Evolutionary conservation across 2,797 vertebrate species (phyloP), one percentile per base, ranked within the genome.

Genomic region (Spea hammondii): DNA sequence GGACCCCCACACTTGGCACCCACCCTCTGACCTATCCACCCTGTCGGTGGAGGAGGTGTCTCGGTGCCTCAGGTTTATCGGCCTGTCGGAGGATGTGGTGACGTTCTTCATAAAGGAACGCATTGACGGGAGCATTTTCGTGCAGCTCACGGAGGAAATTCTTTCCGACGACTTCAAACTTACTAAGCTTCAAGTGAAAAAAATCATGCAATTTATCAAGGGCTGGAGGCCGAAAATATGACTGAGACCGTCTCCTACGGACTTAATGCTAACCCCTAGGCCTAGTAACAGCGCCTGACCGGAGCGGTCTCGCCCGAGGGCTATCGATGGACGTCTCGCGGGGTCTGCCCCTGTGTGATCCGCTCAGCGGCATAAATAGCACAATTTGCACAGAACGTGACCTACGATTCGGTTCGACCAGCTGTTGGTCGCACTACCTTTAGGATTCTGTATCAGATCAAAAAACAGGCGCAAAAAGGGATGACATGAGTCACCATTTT

Each of bases 171-270:
- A 99, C 86, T 99, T 99, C 88, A 95, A 84, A 82, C 94, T 99
- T 88, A 97, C 96, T 87, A 96, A 97, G 84, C 95, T 99, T 67
- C 97, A 99, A 83, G 96, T 98, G 85, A 99, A 97, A 88, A 99
- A 99, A 92, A 97, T 98, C 92, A 95, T 96, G 89, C 97, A 99
- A 90, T 99, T 99, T 87, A 98, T 99, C 88, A 97, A 98, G 87
- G 97, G 97, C 83, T 99, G 97, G 97, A 91, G 97, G 85, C 97
- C 97, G 86, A 99, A 99, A 85, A 97, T 99, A 83, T 95, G 44
- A 44, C 7, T 17, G 6, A 48, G 32, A 14, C 4, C 6, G 7
- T 53, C 49, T 9, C 11, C n/a, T 53, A 53, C 10, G 51, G 51
- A 53, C 51, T 53, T 7, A 53, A 53, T 53, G 51, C 51, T 53